Evolutionary conservation across 2,797 vertebrate genomes (phyloP).

Genomic region (Mico argentatus): DNA sequence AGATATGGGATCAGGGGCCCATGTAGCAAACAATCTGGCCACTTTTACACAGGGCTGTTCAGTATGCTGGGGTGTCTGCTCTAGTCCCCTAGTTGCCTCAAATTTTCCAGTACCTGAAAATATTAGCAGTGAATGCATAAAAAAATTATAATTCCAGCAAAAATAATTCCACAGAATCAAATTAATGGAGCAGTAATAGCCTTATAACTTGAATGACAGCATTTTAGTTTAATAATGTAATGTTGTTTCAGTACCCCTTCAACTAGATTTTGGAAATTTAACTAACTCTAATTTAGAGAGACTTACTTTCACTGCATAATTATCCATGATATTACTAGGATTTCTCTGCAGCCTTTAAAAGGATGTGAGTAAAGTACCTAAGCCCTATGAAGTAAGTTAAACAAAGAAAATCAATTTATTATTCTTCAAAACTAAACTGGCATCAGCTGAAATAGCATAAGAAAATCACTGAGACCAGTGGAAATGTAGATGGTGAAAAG

Average conservation of each 20-base stretch:
- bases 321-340: not conserved
- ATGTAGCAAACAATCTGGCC: not conserved
- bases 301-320: conserved; percentile 4
- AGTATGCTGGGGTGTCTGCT: not conserved
- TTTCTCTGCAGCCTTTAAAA: conserved; percentile 18
- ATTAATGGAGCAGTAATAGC: not conserved
- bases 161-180: not conserved
- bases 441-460: not conserved
- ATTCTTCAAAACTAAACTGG: not conserved
- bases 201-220: not conserved
- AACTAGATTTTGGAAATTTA: conserved; percentile 11
- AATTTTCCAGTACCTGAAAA: not conserved
- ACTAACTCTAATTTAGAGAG: not conserved
- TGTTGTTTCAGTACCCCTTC: not conserved
- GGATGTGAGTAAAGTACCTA: not conserved
- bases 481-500: not conserved
- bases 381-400: conserved; percentile 16
- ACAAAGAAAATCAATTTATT: not conserved
- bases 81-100: not conserved
- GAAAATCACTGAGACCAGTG: not conserved
- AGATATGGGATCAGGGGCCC: not conserved
- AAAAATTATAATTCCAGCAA: not conserved
- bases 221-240: not conserved
- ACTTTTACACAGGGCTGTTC: not conserved
- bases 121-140: not conserved